Evolutionary conservation across 2,113 vertebrate species (phyloP).

Genomic region (Bombycilla garrulus): DNA sequence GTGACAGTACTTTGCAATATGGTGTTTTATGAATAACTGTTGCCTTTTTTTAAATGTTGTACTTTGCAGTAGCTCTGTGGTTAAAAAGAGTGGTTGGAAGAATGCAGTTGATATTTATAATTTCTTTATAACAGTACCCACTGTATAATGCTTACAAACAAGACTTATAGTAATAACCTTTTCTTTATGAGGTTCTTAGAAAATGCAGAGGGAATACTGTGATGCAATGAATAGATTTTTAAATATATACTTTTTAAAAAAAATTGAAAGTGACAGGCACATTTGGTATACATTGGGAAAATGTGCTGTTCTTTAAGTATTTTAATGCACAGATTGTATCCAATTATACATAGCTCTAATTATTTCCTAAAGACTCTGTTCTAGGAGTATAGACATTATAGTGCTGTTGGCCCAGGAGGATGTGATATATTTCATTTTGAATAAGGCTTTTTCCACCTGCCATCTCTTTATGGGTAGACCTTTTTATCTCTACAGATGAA

Average conservation of each 20-base stretch:
- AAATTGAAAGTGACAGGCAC: not conserved
- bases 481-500: not conserved
- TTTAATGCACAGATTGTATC: not conserved
- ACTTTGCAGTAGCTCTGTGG: not conserved
- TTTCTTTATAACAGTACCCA: not conserved
- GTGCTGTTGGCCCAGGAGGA: not conserved
- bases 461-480: not conserved
- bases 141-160: not conserved
- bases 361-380: not conserved
- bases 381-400: not conserved
- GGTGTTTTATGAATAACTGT: not conserved
- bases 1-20: not conserved
- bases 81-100: not conserved
- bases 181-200: not conserved
- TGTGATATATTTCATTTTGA: not conserved
- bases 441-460: not conserved
- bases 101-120: not conserved
- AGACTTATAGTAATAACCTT: not conserved
- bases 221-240: not conserved
- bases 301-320: not conserved
- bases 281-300: not conserved
- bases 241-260: not conserved
- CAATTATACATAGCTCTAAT: not conserved
- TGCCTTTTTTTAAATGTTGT: not conserved
- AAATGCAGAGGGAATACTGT: not conserved